phyloP scores from a whole-genome alignment of 2,888 invertebrate genomes.

The Perdita meconis region DNA sequence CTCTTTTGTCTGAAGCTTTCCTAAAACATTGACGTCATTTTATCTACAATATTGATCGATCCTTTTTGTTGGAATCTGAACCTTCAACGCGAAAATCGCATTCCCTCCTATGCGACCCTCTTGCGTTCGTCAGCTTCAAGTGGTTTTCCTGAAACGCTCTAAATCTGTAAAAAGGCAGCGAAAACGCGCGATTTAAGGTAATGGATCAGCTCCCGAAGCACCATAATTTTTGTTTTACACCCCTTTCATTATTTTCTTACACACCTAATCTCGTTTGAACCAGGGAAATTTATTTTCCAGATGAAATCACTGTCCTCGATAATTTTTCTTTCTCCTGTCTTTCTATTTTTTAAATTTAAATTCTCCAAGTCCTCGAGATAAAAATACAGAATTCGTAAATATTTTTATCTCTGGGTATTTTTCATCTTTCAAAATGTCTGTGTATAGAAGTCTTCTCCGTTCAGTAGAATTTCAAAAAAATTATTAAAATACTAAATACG shows the following conservation, averaged over 20 bases:
- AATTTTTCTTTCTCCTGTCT: too few relatives aligned
- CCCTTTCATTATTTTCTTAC: not conserved
- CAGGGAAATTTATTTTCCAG: too few relatives aligned
- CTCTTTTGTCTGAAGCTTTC: slow-evolving; percentile 33
- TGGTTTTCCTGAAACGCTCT: not conserved
- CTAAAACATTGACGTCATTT: slow-evolving; percentile 7
- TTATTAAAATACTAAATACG: too few relatives aligned
- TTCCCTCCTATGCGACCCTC: not conserved
- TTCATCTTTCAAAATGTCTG: too few relatives aligned
- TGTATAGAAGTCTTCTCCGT: too few relatives aligned
- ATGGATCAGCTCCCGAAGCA: not conserved
- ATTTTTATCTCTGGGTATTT: too few relatives aligned
- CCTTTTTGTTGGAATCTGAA: slow-evolving; percentile 1
- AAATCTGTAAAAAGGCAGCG: not conserved
- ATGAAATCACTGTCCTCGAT: too few relatives aligned
- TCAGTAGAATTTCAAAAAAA: too few relatives aligned
- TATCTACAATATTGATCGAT: slow-evolving; percentile 34
- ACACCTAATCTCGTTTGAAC: not conserved
- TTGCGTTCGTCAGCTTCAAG: not conserved
- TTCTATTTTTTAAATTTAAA: too few relatives aligned
- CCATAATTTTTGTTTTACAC: not conserved
- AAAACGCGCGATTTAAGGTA: not conserved
- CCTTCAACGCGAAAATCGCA: slow-evolving; percentile 18
- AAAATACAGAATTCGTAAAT: too few relatives aligned
- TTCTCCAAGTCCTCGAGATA: too few relatives aligned